Percentiles rank a stretch among this genome's conserved stretches.
phyloP scores from a whole-genome alignment of 2,113 vertebrate species.

The Phycodurus eques region DNA sequence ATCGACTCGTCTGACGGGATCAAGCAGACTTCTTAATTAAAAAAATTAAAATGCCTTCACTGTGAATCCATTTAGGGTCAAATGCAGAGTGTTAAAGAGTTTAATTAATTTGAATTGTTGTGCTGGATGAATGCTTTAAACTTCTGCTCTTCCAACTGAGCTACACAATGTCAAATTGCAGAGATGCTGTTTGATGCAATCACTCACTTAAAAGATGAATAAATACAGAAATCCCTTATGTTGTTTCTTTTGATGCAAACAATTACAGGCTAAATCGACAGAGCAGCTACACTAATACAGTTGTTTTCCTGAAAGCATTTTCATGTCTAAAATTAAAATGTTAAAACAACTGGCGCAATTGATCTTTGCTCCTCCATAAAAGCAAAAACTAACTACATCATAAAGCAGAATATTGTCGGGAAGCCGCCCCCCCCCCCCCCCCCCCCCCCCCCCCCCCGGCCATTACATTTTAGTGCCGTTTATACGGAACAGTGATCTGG shows the following conservation, averaged over 20 bases:
- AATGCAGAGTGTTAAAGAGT: slow-evolving; percentile 3
- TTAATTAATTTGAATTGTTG: slow-evolving; percentile 7
- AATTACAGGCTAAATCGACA: neutral
- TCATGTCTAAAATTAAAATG: neutral
- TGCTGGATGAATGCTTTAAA: neutral
- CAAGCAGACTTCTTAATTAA: neutral
- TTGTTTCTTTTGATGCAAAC: neutral
- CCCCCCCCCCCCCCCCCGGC: neutral
- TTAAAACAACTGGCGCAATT: neutral
- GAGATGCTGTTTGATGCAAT: neutral
- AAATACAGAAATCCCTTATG: neutral
- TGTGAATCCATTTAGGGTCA: neutral
- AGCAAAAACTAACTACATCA: neutral
- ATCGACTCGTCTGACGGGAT: neutral
- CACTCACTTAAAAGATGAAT: neutral
- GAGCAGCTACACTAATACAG: neutral
- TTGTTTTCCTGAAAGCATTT: neutral
- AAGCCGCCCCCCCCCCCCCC: neutral
- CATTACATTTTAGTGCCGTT: neutral
- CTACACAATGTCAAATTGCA: neutral
- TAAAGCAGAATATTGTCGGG: neutral
- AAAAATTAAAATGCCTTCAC: slow-evolving; percentile 4
- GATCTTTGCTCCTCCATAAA: neutral
- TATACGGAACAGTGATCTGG: neutral
- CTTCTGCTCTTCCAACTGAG: neutral